Conservation (phyloP, 2,113 vertebrate genomes). For the Accipiter virgatus region DNA sequence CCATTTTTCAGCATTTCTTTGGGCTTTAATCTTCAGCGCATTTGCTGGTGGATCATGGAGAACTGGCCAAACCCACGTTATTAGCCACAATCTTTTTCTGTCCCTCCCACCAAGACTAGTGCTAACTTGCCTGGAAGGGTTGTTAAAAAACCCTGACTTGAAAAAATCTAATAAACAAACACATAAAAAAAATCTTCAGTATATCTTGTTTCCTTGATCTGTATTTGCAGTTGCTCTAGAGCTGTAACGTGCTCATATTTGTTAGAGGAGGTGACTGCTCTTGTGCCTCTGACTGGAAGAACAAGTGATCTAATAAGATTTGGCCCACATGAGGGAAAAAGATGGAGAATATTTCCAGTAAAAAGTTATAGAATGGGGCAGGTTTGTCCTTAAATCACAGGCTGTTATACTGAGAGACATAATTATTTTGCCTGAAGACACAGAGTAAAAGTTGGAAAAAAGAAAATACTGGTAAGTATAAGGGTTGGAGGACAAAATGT, state of each 20-base stretch:
- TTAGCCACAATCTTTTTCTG: neutral
- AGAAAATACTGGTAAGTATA: neutral
- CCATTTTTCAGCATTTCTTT: neutral
- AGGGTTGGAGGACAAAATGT: neutral
- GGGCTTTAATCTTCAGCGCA: neutral
- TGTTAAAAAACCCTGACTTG: neutral
- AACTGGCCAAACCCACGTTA: neutral
- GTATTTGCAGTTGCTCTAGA: neutral
- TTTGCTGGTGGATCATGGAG: neutral
- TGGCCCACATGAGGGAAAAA: constrained; percentile 3
- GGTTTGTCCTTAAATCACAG: neutral
- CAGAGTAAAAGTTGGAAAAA: neutral
- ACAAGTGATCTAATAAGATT: neutral
- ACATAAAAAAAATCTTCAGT: neutral
- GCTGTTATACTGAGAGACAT: neutral
- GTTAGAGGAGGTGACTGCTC: neutral
- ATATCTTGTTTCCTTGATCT: neutral
- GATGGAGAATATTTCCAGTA: neutral
- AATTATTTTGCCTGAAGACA: constrained; percentile 19
- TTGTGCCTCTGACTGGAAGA: neutral
- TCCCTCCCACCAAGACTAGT: neutral
- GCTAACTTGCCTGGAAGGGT: neutral
- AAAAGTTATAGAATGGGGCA: neutral
- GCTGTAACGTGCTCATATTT: neutral
- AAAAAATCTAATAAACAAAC: neutral